Conservation (phyloP, 2,797 vertebrate species). For the Sebastolobus altivelis region DNA sequence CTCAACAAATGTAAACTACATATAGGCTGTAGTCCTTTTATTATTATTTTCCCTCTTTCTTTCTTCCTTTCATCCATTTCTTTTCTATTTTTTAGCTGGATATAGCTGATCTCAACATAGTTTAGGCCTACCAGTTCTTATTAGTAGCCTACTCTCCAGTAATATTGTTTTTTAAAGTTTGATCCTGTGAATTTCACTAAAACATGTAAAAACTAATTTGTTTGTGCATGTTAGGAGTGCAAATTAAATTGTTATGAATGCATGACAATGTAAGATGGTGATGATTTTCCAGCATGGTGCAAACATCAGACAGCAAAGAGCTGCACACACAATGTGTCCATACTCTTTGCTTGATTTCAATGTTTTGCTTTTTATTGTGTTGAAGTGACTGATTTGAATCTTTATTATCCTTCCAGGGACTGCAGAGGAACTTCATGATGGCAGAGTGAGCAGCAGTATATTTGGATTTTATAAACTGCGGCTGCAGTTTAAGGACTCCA, state of each 20-base stretch:
- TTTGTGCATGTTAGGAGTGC: neutral
- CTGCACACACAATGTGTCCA: neutral
- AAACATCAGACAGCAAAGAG: neutral
- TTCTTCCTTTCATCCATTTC: neutral
- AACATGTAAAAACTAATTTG: neutral
- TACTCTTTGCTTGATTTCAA: neutral
- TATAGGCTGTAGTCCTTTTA: neutral
- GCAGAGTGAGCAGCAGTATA: neutral
- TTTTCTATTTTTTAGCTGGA: neutral
- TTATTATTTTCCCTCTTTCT: neutral
- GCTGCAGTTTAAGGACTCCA: slow-evolving; percentile 66
- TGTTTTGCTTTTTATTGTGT: neutral
- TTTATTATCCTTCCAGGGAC: neutral
- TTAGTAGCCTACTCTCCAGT: neutral
- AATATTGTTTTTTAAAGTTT: neutral
- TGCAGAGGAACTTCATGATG: neutral
- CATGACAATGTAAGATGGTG: neutral
- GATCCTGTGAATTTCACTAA: neutral
- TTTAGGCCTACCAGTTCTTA: neutral
- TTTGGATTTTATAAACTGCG: neutral
- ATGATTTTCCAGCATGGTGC: neutral
- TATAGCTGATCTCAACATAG: neutral
- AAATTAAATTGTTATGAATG: neutral
- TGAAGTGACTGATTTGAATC: neutral
- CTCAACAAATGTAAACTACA: neutral